These are phyloP conservation scores for Melanotaenia duboulayi DNA, from an alignment of 2,113 vertebrate genomes.

Conservation along the genomic window DNA sequence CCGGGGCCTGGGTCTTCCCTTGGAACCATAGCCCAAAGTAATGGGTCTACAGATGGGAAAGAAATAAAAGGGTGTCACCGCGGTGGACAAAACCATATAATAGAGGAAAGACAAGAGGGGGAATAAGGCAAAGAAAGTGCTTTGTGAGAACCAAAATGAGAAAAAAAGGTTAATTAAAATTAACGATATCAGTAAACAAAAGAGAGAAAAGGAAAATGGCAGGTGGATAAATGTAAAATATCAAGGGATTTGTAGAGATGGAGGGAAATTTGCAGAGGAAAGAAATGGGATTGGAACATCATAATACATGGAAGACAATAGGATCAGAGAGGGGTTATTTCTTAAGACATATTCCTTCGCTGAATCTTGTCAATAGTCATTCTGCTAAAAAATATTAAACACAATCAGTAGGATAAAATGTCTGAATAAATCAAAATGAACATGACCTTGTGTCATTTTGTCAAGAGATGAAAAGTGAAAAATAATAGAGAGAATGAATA, in stretches of 20 bases:
- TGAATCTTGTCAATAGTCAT: constrained; percentile 33
- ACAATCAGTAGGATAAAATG: background rate
- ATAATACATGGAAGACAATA: constrained; percentile 6
- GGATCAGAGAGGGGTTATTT: constrained; percentile 13
- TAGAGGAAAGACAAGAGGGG: background rate
- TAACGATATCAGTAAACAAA: background rate
- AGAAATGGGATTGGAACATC: constrained; percentile 16
- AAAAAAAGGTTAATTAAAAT: constrained; percentile 28
- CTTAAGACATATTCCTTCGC: constrained; percentile 20
- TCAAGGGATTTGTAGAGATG: no score
- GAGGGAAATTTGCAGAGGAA: background rate
- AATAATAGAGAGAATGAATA: background rate
- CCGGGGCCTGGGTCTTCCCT: constrained; percentile 91
- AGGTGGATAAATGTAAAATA: no score
- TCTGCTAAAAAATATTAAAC: constrained; percentile 22
- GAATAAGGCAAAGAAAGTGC: background rate
- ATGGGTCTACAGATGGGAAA: constrained; percentile 84
- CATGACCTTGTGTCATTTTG: background rate
- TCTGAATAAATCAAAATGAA: constrained; percentile 10
- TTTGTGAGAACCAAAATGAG: no score
- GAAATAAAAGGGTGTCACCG: constrained; percentile 42
- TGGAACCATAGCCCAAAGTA: constrained; percentile 98
- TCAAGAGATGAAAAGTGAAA: background rate
- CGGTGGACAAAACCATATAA: background rate
- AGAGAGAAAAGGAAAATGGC: background rate